These are phyloP conservation scores for Pangasianodon hypophthalmus DNA, from an alignment of 2,113 vertebrate species.

Conservation along the genomic window DNA sequence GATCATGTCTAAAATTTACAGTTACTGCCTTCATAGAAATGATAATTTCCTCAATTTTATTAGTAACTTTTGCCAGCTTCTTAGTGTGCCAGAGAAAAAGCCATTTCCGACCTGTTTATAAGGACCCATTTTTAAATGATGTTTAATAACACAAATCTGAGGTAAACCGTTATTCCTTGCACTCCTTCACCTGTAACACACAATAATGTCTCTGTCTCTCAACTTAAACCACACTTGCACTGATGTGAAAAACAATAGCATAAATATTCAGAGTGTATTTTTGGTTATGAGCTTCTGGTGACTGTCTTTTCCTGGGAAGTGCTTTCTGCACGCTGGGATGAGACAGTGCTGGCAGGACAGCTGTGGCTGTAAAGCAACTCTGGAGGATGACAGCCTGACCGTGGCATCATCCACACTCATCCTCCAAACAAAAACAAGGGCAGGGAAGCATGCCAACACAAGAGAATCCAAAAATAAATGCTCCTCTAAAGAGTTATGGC, in stretches of 20 bases:
- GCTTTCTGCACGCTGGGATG: constrained; percentile 56
- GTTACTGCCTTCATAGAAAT: constrained; percentile 11
- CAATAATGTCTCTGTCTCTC: constrained; percentile 43
- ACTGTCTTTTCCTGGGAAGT: constrained; percentile 54
- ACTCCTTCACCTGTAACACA: constrained; percentile 46
- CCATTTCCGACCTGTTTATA: not conserved
- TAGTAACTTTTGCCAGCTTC: constrained; percentile 11
- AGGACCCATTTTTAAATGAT: not conserved
- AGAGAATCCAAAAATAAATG: constrained; percentile 49
- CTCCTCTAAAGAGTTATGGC: constrained; percentile 50
- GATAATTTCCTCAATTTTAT: constrained; percentile 31
- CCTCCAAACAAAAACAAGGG: constrained; percentile 34
- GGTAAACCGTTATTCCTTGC: constrained; percentile 19
- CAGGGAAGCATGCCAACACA: constrained; percentile 23
- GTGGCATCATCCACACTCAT: constrained; percentile 33
- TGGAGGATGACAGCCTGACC: constrained; percentile 47
- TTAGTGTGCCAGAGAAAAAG: constrained; percentile 4
- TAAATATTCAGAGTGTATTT: constrained; percentile 63
- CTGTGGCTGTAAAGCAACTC: constrained; percentile 61
- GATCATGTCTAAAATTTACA: not conserved
- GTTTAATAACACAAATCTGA: constrained; percentile 2
- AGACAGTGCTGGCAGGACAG: constrained; percentile 35
- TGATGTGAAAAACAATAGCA: constrained; percentile 62
- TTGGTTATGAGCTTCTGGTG: constrained; percentile 63
- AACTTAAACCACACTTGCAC: constrained; percentile 51